These are phyloP conservation scores for Uromys caudimaculatus DNA, from an alignment of 2,797 vertebrate genomes.

Conservation along the genomic window DNA sequence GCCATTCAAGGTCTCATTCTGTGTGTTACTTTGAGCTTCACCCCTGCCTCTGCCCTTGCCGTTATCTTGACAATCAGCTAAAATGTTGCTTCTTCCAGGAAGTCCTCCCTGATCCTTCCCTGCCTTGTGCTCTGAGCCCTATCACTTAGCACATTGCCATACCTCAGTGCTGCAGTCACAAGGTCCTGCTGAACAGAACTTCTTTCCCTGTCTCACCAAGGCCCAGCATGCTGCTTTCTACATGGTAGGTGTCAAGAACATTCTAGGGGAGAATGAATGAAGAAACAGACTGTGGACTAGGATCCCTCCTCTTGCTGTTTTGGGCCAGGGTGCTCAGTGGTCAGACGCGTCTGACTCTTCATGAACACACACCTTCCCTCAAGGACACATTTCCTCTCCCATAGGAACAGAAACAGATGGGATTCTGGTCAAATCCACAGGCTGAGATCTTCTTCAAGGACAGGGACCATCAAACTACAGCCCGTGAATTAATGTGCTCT, in stretches of 20 bases:
- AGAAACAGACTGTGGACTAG: background rate
- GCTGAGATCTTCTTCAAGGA: background rate
- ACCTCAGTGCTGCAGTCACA: background rate
- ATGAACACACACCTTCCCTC: background rate
- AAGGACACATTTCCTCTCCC: background rate
- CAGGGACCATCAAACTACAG: background rate
- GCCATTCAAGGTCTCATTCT: background rate
- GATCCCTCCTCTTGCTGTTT: background rate
- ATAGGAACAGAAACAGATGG: background rate
- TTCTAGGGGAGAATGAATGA: background rate
- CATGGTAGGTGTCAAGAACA: rapidly evolving
- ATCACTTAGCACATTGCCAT: background rate
- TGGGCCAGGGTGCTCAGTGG: background rate
- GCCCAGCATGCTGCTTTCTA: background rate
- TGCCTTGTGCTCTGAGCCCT: background rate
- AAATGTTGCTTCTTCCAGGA: background rate
- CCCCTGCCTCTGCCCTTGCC: background rate
- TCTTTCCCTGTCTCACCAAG: background rate
- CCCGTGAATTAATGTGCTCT: rapidly evolving
- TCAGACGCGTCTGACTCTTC: background rate
- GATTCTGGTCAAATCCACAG: background rate
- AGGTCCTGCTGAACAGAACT: background rate
- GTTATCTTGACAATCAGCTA: background rate
- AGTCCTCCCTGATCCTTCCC: background rate
- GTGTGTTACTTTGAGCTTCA: too few species aligned